Conservation (phyloP, 2,888 invertebrate species). For the Palloptera scutellata region DNA sequence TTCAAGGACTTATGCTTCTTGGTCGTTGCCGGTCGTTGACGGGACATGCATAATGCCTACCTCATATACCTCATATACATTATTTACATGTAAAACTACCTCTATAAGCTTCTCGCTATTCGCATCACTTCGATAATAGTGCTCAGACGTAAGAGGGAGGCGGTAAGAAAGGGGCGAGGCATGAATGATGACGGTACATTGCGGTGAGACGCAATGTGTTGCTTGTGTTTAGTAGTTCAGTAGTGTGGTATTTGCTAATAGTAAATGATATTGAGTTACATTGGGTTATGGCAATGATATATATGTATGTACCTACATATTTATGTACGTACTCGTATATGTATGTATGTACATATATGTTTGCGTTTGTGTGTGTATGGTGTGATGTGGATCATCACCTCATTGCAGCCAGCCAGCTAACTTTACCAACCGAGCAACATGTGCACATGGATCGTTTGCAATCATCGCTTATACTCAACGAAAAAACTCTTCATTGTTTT, state of each 20-base stretch:
- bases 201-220: slow-evolving; percentile 27
- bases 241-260: slow-evolving; percentile 40
- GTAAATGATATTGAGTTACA: slow-evolving; percentile 18
- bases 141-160: slow-evolving; percentile 1
- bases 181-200: slow-evolving; percentile 16
- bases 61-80: neutral
- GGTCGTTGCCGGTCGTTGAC: slow-evolving; percentile 44
- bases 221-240: slow-evolving; percentile 44
- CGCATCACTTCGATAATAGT: neutral
- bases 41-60: slow-evolving; percentile 27
- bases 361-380: slow-evolving; percentile 16
- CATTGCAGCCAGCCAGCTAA: slow-evolving; percentile 4
- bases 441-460: neutral
- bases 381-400: slow-evolving; percentile 12
- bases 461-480: too few species aligned
- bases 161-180: slow-evolving; percentile 5
- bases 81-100: neutral
- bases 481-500: too few species aligned
- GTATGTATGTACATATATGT: neutral
- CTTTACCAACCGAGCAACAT: slow-evolving; percentile 8
- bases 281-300: slow-evolving; percentile 19
- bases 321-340: neutral
- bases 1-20: slow-evolving; percentile 51
- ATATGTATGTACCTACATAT: neutral
- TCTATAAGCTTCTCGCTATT: neutral